Percentiles rank a stretch among this genome's conserved stretches.
Evolutionary conservation across 37 sponge, comb jelly and placozoan species (phyloP).

Genomic region (Oopsacas minuta): DNA sequence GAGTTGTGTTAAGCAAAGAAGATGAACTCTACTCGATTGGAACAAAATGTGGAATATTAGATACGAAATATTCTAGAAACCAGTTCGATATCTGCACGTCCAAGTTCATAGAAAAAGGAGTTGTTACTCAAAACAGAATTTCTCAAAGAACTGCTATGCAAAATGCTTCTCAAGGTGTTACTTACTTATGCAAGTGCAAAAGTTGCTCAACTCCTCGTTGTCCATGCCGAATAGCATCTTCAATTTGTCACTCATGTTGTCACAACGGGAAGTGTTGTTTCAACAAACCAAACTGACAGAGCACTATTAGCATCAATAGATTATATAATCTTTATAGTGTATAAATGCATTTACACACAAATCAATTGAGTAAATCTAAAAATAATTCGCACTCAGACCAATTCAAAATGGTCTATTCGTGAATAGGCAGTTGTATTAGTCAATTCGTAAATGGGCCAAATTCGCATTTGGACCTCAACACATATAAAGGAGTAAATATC

Average conservation of each 20-base stretch:
- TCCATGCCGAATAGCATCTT: neutral
- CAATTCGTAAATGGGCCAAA: neutral
- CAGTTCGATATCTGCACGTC: neutral
- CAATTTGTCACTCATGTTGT: neutral
- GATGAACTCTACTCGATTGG: neutral
- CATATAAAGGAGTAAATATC: too few species aligned
- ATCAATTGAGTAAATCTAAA: neutral
- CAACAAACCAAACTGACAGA: neutral
- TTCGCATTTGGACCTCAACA: neutral
- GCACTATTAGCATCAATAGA: neutral
- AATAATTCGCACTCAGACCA: neutral
- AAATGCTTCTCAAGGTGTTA: neutral
- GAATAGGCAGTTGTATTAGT: neutral
- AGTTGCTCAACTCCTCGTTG: neutral
- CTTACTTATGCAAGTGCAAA: slow-evolving; percentile 1
- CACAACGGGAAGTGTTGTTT: neutral
- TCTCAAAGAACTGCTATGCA: slow-evolving; percentile 1
- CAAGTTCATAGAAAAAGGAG: neutral
- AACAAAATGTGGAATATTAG: neutral
- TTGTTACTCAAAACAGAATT: neutral
- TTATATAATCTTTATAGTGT: neutral
- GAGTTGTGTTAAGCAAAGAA: neutral
- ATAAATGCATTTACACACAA: neutral
- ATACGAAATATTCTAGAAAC: neutral
- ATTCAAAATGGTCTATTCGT: neutral